phyloP scores from a whole-genome alignment of 2,888 invertebrate species.

The Dynastes hyllus region DNA sequence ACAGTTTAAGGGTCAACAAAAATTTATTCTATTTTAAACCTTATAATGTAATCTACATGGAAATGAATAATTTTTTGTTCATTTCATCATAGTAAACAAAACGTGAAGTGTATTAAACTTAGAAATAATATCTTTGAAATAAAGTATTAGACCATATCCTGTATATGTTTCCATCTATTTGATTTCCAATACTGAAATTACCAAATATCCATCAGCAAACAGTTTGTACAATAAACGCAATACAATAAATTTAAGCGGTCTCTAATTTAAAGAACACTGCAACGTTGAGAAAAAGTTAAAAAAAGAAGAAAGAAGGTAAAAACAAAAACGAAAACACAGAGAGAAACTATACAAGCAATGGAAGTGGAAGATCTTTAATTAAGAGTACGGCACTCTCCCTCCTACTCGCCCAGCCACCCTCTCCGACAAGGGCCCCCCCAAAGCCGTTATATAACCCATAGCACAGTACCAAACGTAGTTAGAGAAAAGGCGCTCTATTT shows the following conservation, averaged over 20 bases:
- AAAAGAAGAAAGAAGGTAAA: neutral
- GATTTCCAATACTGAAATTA: no score
- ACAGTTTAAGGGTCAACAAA: no score
- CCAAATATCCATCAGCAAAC: no score
- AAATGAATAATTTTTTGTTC: no score
- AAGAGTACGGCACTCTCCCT: constrained; percentile 36
- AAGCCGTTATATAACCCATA: constrained; percentile 26
- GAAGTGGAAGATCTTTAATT: constrained; percentile 47
- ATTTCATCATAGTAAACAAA: no score
- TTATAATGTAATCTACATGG: no score
- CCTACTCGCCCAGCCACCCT: constrained; percentile 14
- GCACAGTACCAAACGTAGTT: constrained; percentile 39
- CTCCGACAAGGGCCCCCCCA: neutral
- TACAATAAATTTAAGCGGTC: neutral
- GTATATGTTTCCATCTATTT: no score
- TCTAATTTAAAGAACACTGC: constrained; percentile 8
- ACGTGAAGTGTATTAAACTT: no score
- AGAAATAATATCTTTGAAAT: no score
- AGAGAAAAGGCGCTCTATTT: constrained; percentile 39
- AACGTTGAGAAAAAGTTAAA: neutral
- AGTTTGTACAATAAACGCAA: no score
- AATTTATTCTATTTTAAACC: no score
- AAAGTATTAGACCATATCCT: no score
- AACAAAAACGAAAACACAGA: constrained; percentile 16
- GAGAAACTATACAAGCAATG: constrained; percentile 26